A percentile compares a stretch with the other conserved stretches of the same genome.
Conservation (phyloP, 2,888 invertebrate species). For the Euplexia lucipara region DNA sequence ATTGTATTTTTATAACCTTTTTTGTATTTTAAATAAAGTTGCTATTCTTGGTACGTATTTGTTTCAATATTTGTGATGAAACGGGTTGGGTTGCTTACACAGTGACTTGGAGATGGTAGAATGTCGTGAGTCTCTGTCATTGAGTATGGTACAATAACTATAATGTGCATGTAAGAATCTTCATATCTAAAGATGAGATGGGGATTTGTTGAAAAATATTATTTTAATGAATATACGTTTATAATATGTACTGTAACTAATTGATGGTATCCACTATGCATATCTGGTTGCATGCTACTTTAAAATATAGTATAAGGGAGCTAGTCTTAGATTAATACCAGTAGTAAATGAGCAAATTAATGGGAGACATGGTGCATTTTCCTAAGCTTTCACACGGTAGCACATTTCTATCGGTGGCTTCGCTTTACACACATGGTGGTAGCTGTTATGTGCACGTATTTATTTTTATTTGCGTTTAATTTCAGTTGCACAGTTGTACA, state of each 20-base stretch:
- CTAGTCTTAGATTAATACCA: conserved; percentile 72
- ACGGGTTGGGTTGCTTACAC: conserved; percentile 37
- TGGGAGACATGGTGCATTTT: conserved; percentile 91
- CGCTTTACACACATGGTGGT: conserved; percentile 82
- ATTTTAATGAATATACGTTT: conserved; percentile 45
- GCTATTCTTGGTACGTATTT: conserved; percentile 86
- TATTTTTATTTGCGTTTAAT: conserved; percentile 89
- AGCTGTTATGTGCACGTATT: conserved; percentile 88
- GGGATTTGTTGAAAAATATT: conserved; percentile 33
- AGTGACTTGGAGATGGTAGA: conserved; percentile 50
- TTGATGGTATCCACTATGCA: conserved; percentile 63
- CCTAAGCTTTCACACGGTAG: conserved; percentile 84
- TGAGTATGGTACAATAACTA: conserved; percentile 36
- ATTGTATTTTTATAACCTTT: conserved; percentile 90
- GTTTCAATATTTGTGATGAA: conserved; percentile 75
- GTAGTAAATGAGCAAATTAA: conserved; percentile 83
- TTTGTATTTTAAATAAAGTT: conserved; percentile 91
- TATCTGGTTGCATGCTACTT: conserved; percentile 79
- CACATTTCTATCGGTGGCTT: conserved; percentile 84
- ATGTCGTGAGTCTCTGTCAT: conserved; percentile 50
- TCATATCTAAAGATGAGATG: conserved; percentile 18
- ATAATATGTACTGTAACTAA: conserved; percentile 63
- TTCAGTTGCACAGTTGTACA: conserved; percentile 91
- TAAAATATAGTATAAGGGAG: conserved; percentile 68
- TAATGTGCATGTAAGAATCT: conserved; percentile 64